Percentiles rank a stretch among this genome's conserved stretches.
Conservation (phyloP, 2,888 invertebrate species). For the Pseudococcus longispinus region DNA sequence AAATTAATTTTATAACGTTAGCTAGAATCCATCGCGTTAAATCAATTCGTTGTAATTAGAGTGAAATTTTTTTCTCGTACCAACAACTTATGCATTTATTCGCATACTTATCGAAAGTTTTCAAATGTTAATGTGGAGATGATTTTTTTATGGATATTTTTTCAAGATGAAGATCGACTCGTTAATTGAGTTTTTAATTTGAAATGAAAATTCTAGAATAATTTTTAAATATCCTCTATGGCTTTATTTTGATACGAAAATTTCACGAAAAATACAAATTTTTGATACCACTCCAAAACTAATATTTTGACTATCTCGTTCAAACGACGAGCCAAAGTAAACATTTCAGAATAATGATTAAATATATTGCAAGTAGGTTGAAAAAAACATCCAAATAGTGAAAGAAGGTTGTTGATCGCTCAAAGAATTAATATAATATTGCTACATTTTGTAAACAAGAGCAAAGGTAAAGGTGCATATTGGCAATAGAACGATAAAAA, state of each 20-base stretch:
- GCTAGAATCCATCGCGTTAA: background rate
- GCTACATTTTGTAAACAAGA: background rate
- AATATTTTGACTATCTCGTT: background rate
- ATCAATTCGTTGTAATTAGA: background rate
- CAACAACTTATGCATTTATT: background rate
- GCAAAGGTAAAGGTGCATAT: conserved; percentile 2
- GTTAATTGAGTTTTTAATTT: background rate
- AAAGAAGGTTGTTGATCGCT: background rate
- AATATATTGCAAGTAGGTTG: background rate
- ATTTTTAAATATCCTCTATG: background rate
- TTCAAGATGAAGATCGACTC: background rate
- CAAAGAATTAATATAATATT: background rate
- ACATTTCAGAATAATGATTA: background rate
- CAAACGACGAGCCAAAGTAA: background rate
- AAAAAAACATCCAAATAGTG: background rate
- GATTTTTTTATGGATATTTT: background rate
- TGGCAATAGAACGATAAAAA: background rate
- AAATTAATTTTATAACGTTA: background rate
- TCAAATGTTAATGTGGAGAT: no score
- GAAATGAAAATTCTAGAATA: background rate
- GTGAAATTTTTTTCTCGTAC: background rate
- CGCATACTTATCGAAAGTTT: background rate
- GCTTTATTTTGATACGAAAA: no score
- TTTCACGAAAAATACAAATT: background rate
- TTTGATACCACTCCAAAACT: background rate